Evolutionary conservation across 2,797 vertebrate species (phyloP).

Genomic region (Chloroceryle inda): DNA sequence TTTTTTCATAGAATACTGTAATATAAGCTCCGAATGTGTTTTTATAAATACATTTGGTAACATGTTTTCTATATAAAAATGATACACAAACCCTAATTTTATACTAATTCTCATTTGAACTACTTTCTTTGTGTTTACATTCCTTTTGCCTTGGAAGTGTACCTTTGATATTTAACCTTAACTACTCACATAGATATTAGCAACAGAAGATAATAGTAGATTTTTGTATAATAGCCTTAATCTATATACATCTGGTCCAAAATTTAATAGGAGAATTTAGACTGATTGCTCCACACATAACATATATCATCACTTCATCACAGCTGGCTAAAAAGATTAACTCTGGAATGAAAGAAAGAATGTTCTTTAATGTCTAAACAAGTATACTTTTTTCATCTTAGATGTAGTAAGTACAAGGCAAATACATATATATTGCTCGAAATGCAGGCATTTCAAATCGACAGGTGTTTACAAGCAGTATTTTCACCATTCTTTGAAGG

Average conservation of each 20-base stretch:
- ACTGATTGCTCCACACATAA: neutral
- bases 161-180: neutral
- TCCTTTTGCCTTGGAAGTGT: neutral
- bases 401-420: neutral
- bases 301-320: neutral
- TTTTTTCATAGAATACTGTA: neutral
- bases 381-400: neutral
- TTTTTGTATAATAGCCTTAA: neutral
- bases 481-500: conserved; percentile 23
- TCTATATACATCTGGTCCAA: neutral
- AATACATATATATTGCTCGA: neutral
- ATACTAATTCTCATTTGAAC: neutral
- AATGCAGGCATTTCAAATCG: neutral
- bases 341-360: neutral
- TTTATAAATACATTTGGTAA: neutral
- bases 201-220: neutral
- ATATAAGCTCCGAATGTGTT: neutral
- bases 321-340: neutral
- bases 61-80: neutral
- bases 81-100: neutral
- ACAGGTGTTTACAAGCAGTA: neutral
- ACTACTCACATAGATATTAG: neutral
- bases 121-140: neutral
- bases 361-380: neutral
- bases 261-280: neutral